A percentile compares a stretch with the other conserved stretches of the same genome.
Evolutionary conservation across 1,140 invertebrate genomes (phyloP).

Genomic region (Lethrus apterus): DNA sequence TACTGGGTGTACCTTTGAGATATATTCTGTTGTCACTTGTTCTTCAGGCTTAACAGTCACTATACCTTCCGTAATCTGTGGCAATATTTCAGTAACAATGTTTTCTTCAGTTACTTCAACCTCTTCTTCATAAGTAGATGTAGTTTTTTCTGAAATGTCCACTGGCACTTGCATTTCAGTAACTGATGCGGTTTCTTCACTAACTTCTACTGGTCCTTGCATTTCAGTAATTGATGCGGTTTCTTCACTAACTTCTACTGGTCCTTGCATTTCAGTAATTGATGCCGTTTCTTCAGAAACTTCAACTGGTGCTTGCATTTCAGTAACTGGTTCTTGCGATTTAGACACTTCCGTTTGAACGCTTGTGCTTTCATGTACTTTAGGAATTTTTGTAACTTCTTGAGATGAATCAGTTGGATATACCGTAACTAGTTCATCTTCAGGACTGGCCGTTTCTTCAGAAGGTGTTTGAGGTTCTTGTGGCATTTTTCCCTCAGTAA

Average conservation of each 20-base stretch:
- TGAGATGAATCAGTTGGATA: too few relatives aligned
- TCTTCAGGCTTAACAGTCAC: conserved; percentile 1
- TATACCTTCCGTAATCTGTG: conserved; percentile 11
- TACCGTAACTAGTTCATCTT: conserved; percentile 6
- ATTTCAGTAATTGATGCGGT: conserved; percentile 6
- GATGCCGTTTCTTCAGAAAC: conserved; percentile 7
- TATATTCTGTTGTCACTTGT: neutral
- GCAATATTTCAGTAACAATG: conserved; percentile 4
- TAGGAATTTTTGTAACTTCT: too few relatives aligned
- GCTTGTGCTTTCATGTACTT: too few relatives aligned
- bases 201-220: neutral
- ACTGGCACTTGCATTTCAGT: too few relatives aligned
- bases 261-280: conserved; percentile 4
- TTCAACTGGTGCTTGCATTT: neutral
- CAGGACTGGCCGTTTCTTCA: conserved; percentile 12
- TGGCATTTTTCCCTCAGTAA: too few relatives aligned
- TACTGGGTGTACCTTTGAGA: too few relatives aligned
- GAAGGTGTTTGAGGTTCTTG: conserved; percentile 6
- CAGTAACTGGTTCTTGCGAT: conserved; percentile 4
- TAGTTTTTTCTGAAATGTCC: conserved; percentile 10
- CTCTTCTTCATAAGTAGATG: conserved; percentile 14
- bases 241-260: conserved; percentile 5
- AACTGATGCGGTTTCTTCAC: conserved; percentile 3
- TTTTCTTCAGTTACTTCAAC: conserved; percentile 17
- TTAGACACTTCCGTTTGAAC: neutral